Conservation (phyloP, 2,797 vertebrate species). For the Myotis findleyi region DNA sequence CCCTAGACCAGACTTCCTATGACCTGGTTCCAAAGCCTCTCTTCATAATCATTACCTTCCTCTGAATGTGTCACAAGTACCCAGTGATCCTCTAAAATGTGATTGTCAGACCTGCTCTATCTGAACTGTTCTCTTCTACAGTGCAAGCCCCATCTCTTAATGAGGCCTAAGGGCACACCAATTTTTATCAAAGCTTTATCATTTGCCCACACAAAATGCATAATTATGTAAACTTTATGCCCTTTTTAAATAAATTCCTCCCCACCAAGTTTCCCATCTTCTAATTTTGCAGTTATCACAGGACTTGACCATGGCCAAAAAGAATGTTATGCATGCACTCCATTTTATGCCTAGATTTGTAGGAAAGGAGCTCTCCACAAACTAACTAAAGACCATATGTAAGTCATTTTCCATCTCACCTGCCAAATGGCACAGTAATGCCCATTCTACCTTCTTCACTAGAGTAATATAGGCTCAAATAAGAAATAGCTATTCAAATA, state of each 20-base stretch:
- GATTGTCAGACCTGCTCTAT: not conserved
- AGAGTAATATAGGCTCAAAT: not conserved
- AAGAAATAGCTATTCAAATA: constrained; percentile 15
- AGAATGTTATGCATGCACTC: not conserved
- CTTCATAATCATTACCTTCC: not conserved
- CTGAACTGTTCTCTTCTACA: not conserved
- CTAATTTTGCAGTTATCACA: not conserved
- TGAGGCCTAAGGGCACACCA: not conserved
- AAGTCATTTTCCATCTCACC: not conserved
- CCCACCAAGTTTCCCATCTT: not conserved
- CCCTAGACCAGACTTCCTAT: not conserved
- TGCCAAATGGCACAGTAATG: not conserved
- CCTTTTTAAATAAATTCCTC: not conserved
- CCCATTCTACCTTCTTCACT: not conserved
- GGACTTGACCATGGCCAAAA: not conserved
- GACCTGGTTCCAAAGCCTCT: not conserved
- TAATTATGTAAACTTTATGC: not conserved
- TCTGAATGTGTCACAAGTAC: not conserved
- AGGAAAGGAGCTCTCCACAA: not conserved
- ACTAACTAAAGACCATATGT: not conserved
- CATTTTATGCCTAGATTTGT: not conserved
- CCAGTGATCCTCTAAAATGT: not conserved
- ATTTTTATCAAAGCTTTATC: not conserved
- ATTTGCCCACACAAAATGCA: not conserved
- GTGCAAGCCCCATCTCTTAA: not conserved